Base-by-base conservation (phyloP, 1,140 invertebrate species). In the Cyphomyrmex costatus region DNA sequence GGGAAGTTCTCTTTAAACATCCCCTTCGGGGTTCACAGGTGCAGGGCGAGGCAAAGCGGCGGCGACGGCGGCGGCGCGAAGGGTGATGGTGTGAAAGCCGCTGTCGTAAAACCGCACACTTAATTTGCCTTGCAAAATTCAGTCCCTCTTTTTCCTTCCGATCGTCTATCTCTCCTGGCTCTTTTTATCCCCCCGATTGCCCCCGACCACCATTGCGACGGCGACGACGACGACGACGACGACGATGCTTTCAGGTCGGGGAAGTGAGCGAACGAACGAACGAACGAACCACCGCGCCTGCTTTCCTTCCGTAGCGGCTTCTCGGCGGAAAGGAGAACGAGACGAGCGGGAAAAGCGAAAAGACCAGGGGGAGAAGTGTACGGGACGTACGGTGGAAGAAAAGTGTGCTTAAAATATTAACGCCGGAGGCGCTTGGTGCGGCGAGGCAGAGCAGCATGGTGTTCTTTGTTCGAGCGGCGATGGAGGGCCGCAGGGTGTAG, bases 341-440 rank as follows among this genome's bases (percentile, higher is more conserved):
- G 36, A 73, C 33, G 74, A 74, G 51, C 46, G 82, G 66, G 87
- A 65, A 80, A 70, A 76, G 56, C 21, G 53, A 80, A 91, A 87
- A 88, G 86, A 85, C 51, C 58, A 73, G 65, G 58, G 74, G 36
- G 60, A 58, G 30, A 66, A 21, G 74, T 74, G 85, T 80, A 51
- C 27, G 51, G 68, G 86, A 88, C 14, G 76, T 33, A 71, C 61
- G 86, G 76, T 77, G 89, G 93, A 94, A 94, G 93, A 94, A 95
- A 95, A 95, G 94, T 95, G 94, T 94, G 94, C 94, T 95, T 95
- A 95, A 95, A 95, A 95, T 95, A 95, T 95, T 95, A 95, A 95
- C 94, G 94, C 94, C 93, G 87, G 86, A 92, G 94, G 94, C 93
- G 92, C 92, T 93, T 46, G 49, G 71, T 68, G 78, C 58, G 63